Evolutionary conservation across 2,113 vertebrate species (phyloP), one percentile per base, ranked within the genome.

Genomic region (Myocastor coypus): DNA sequence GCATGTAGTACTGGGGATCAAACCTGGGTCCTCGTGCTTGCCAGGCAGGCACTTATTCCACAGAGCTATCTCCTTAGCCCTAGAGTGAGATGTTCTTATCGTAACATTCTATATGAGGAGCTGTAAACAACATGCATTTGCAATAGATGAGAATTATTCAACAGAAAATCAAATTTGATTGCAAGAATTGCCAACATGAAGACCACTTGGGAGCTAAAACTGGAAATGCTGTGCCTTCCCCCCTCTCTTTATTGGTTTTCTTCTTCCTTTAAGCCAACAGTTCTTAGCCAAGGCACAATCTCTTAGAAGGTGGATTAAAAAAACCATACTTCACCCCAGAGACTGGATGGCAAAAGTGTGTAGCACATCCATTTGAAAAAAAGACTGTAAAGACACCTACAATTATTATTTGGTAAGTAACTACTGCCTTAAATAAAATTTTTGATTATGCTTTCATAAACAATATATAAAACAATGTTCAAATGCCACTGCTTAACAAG

Each of bases 131-230:
- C 11, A 37, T 61, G 63, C 66, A 95, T 34, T 77, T 83, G 8
- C 55, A 20, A 7, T 16, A 42, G 59, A 5, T 46, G 32, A 80
- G 85, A 68, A 83, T 32, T 50, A 85, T 50, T 37, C 17, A 42
- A 91, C 6, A 83, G 52, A 83, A 93, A 91, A 64, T 69, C 50
- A 57, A 83, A 87, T 46, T 83, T 77, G 93, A 83, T 14, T 87
- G 14, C 8, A 87, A 57, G 24, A 69, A 84, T 37, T 64, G 28
- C 32, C 61, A 91, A 10, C 37, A 32, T 19, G 26, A 91, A 91
- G 30, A 40, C 4, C 57, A 68, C 63, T 68, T 66, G 0, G 11
- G 57, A 32, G 78, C 1, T 87, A 81, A 92, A 84, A 87, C 10
- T 52, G 66, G 34, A 42, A 85, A 89, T 61, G 61, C 3, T 55